A percentile compares a stretch with the other conserved stretches of the same genome.
These are phyloP conservation scores for Cossypha heuglini DNA, from an alignment of 2,797 vertebrate species.

Conservation along the genomic window DNA sequence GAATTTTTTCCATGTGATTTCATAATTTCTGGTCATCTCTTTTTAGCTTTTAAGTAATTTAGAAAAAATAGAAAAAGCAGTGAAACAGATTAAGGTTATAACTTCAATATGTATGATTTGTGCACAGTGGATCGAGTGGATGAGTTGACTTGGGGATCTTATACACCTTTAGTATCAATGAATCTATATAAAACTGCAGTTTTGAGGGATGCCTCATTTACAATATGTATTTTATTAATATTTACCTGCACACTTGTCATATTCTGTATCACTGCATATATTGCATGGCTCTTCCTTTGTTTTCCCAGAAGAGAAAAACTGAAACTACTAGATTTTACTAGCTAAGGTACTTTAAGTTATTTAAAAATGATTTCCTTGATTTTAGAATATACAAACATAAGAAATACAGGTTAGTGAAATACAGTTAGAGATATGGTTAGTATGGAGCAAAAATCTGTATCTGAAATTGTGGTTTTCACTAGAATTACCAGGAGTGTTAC, in stretches of 20 bases:
- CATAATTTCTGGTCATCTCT: background rate
- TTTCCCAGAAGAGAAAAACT: background rate
- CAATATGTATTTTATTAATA: slow-evolving; percentile 13
- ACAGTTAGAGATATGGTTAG: background rate
- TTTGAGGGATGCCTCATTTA: background rate
- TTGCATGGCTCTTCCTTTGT: background rate
- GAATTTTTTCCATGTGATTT: background rate
- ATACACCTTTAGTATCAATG: background rate
- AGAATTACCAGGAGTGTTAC: background rate
- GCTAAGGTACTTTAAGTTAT: background rate
- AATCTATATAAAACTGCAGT: background rate
- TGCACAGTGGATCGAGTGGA: background rate
- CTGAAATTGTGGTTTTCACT: background rate
- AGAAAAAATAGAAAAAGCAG: background rate
- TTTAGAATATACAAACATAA: background rate
- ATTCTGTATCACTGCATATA: background rate
- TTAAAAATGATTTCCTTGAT: background rate
- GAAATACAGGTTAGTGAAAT: background rate
- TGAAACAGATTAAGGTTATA: background rate
- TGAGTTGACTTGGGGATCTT: background rate
- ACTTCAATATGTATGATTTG: background rate
- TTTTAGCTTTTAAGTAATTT: background rate
- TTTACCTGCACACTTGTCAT: background rate
- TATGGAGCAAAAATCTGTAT: background rate
- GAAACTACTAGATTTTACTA: background rate